Conservation (phyloP, 2,113 vertebrate species). For the Rafetus swinhoei region DNA sequence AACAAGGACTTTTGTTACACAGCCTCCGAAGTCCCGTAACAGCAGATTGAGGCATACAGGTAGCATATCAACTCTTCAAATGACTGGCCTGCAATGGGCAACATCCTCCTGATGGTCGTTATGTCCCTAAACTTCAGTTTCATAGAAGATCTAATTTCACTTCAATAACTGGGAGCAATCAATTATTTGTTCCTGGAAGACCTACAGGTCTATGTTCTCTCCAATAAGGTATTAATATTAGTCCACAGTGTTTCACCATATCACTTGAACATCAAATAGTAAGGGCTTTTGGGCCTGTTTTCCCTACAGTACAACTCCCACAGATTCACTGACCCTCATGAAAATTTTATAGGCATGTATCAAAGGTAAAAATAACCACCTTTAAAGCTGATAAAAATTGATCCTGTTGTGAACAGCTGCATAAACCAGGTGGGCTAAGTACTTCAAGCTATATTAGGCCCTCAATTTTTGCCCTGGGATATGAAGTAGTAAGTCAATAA, state of each 20-base stretch:
- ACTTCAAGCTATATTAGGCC: not conserved
- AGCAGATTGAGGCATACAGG: conserved; percentile 29
- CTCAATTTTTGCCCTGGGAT: not conserved
- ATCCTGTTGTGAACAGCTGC: not conserved
- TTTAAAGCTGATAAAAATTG: conserved; percentile 14
- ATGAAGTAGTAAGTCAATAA: not conserved
- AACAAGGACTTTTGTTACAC: not conserved
- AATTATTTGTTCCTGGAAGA: conserved; percentile 15
- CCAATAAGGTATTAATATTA: not conserved
- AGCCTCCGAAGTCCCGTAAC: not conserved
- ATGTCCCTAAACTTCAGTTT: not conserved
- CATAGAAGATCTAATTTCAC: conserved; percentile 43
- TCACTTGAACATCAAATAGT: not conserved
- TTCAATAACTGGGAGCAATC: conserved; percentile 31
- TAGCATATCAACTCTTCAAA: not conserved
- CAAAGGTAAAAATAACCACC: not conserved
- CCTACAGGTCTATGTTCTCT: not conserved
- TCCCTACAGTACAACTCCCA: not conserved
- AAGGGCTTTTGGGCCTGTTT: not conserved
- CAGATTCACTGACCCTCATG: not conserved
- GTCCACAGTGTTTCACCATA: not conserved
- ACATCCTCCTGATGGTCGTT: conserved; percentile 12
- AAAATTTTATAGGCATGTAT: not conserved
- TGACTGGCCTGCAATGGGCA: conserved; percentile 26
- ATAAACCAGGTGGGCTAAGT: not conserved